Evolutionary conservation across 2,888 invertebrate genomes (phyloP), one percentile per base, ranked within the genome.

Genomic region (Lumbricus terrestris): DNA sequence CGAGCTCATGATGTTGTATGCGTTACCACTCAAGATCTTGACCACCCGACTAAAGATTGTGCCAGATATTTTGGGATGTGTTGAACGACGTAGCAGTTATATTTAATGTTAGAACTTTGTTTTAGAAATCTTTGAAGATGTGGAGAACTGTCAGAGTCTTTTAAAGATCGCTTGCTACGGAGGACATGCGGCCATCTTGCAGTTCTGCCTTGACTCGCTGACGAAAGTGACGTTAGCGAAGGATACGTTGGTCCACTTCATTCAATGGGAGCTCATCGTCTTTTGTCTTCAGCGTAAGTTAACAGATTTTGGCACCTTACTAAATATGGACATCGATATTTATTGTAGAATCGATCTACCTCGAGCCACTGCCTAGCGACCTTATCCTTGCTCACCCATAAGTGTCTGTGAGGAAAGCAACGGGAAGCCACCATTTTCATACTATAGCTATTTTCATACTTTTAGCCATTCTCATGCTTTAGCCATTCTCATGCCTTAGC

Each of bases 251-350:
- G 37, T 37, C 0, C 37, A 18, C 20, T 85, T 85, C 85, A 85
- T 85, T 37, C 85, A 35, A 23, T 0, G 18, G 34, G 85, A 85
- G 18, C 34, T 85, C 35, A 34, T 85, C 29, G 37, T 85, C 85
- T 34, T 85, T 37, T 85, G 85, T 37, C 35, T 85, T 37, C n/a
- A 85, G 85, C 35, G 85, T 85, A 85, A 85, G 85, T 85, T 35
- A 85, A 20, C 29, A 35, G 35, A 37, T 85, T 85, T 35, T 33
- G 2, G 1, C 3, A 47, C 47, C 47, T 40, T 47, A 47, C 47
- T 47, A 47, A 47, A 23, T 23, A 23, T 23, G 8, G 23, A 23
- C 23, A 23, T 47, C 23, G 20, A n/a, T 20, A 23, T 47, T 3
- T 13, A 38, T 38, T 5, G 13, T 38, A 38, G 38, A n/a, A n/a